phyloP scores from a whole-genome alignment of 2,113 vertebrate species.

The Erythrocebus patas region DNA sequence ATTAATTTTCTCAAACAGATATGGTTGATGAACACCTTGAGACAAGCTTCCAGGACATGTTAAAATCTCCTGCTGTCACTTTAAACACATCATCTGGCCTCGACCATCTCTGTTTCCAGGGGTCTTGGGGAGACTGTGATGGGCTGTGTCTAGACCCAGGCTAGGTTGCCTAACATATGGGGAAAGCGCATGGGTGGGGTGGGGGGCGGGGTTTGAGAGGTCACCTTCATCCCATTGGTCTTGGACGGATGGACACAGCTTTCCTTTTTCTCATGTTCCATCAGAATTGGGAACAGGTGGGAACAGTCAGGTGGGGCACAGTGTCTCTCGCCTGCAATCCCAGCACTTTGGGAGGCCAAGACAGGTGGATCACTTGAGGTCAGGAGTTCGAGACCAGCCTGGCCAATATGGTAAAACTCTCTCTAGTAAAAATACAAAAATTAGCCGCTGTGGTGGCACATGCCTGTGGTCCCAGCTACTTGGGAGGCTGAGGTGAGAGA shows the following conservation, averaged over 20 bases:
- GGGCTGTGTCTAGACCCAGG: too few relatives aligned
- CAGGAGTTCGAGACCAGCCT: too few relatives aligned
- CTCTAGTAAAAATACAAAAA: too few relatives aligned
- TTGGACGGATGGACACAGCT: background rate
- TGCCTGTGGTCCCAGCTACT: too few relatives aligned
- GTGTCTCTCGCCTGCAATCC: too few relatives aligned
- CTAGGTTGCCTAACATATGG: rapidly evolving
- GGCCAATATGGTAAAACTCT: too few relatives aligned
- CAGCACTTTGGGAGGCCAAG: too few relatives aligned
- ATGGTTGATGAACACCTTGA: background rate
- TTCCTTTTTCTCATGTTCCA: background rate
- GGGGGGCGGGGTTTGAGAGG: too few relatives aligned
- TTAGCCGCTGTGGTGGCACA: too few relatives aligned
- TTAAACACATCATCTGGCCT: background rate
- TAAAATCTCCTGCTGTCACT: background rate
- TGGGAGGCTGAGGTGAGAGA: too few relatives aligned
- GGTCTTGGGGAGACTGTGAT: background rate
- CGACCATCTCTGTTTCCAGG: background rate
- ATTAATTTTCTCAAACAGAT: background rate
- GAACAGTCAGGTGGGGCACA: background rate
- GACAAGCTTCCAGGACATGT: background rate
- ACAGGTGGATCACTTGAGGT: too few relatives aligned
- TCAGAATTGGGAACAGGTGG: background rate
- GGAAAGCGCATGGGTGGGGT: background rate
- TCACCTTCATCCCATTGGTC: background rate